These are phyloP conservation scores for Harpagoxenus sublaevis DNA, from an alignment of 2,888 invertebrate species.

Conservation along the genomic window DNA sequence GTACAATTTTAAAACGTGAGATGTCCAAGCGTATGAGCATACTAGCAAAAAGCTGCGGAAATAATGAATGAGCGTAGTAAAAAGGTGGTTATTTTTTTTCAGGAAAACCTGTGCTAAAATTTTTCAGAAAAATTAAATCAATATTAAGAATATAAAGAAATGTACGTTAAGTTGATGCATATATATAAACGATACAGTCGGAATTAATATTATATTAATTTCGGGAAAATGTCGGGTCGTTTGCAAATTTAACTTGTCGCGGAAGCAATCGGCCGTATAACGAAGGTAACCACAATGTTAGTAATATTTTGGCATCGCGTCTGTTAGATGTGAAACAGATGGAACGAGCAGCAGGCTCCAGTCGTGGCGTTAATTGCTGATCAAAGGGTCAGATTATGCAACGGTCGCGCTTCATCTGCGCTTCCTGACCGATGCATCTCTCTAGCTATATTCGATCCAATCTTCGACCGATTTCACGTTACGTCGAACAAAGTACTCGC, in stretches of 20 bases:
- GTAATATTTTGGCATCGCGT: conserved; percentile 26
- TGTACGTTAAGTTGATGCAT: background rate
- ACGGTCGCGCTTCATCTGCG: conserved; percentile 48
- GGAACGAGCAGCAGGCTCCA: conserved; percentile 14
- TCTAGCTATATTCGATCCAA: conserved; percentile 56
- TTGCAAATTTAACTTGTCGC: background rate
- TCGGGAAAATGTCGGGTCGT: too few relatives aligned
- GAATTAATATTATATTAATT: conserved; percentile 5
- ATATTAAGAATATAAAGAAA: background rate
- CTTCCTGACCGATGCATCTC: conserved; percentile 31
- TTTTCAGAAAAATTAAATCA: background rate
- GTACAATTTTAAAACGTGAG: background rate
- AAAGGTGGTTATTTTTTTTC: background rate
- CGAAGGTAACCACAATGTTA: background rate
- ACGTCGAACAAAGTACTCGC: conserved; percentile 66
- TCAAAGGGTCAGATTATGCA: conserved; percentile 71
- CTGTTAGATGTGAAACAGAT: conserved; percentile 35
- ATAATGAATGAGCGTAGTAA: background rate
- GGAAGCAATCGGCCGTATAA: background rate
- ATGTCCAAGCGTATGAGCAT: background rate
- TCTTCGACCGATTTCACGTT: conserved; percentile 67
- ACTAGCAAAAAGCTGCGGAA: background rate
- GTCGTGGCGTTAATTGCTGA: conserved; percentile 81
- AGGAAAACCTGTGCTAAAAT: background rate
- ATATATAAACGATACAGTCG: background rate